These are phyloP conservation scores for Daphoenositta chrysoptera DNA, from an alignment of 2,113 vertebrate genomes.

Conservation along the genomic window DNA sequence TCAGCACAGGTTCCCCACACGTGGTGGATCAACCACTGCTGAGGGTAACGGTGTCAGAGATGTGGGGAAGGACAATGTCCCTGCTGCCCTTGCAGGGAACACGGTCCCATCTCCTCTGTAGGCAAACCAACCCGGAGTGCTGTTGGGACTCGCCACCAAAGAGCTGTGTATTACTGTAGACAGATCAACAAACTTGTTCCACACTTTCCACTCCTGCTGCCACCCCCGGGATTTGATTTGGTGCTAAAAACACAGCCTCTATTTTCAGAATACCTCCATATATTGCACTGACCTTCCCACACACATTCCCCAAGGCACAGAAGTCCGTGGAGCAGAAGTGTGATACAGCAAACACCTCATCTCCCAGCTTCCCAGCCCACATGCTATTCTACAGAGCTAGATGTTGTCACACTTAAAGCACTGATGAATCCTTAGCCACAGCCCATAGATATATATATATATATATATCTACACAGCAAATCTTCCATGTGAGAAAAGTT, in stretches of 20 bases:
- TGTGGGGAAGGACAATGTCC: neutral
- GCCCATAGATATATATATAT: too few species aligned
- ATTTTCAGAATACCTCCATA: neutral
- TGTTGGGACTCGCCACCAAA: neutral
- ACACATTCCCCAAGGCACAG: neutral
- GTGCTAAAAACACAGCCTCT: neutral
- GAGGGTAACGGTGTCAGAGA: neutral
- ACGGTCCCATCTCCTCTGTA: neutral
- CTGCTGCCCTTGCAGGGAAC: neutral
- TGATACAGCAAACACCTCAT: neutral
- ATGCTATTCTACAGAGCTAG: neutral
- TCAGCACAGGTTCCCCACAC: neutral
- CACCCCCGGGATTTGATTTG: neutral
- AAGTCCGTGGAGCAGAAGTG: neutral
- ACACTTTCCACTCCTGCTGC: neutral
- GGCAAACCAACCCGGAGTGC: neutral
- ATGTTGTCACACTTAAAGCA: neutral
- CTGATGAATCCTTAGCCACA: neutral
- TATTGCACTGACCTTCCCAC: neutral
- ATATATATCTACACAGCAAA: too few species aligned
- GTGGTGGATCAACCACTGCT: fast-evolving
- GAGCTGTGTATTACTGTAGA: neutral
- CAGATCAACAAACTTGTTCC: neutral
- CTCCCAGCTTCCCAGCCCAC: neutral
- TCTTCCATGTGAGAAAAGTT: neutral